Evolutionary conservation across 2,113 vertebrate genomes (phyloP), one percentile per base, ranked within the genome.

Genomic region (Megaceryle torquata): DNA sequence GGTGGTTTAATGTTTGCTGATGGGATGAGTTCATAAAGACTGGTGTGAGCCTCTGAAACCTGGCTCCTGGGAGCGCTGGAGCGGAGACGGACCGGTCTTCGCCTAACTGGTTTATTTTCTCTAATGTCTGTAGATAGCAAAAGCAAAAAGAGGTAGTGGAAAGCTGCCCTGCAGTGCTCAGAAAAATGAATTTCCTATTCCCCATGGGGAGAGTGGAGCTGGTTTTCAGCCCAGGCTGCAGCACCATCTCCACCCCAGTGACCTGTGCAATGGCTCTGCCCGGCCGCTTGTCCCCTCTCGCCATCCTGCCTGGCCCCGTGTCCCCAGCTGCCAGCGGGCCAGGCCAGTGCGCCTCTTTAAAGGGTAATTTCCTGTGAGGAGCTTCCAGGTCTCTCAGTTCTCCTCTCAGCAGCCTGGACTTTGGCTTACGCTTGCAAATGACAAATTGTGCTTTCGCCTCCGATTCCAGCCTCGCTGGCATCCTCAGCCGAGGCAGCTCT

Each of bases 381-480:
- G 74, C 72, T 96, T 74, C 61, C 77, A 60, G 86, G 37, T 71
- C 72, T 71, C 88, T 79, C 65, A 31, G 95, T 93, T 88, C 91
- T 78, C 88, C 89, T 50, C 91, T 78, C 67, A 22, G 74, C 83
- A 89, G 69, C 89, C 64, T 86, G 19, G 57, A 5, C 78, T 76
- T 71, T 69, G 77, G 39, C 86, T 96, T 68, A 56, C 53, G 64
- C 56, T 90, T 64, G 82, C 86, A 94, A 96, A 91, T 93, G 93
- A 90, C 84, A 95, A 86, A 96, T 96, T 64, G 72, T 1, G 28
- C 77, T 61, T 95, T 63, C 90, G n/a, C 91, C 87, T 93, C 93
- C 77, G 78, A 89, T 97, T 91, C 85, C 89, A 84, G 93, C 92
- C 85, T 91, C 71, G 70, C 91, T 94, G 94, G 95, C 95, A 94